Percentiles rank a stretch among this genome's conserved stretches.
Conservation (phyloP, 2,888 invertebrate species). For the Tenthredo notha region DNA sequence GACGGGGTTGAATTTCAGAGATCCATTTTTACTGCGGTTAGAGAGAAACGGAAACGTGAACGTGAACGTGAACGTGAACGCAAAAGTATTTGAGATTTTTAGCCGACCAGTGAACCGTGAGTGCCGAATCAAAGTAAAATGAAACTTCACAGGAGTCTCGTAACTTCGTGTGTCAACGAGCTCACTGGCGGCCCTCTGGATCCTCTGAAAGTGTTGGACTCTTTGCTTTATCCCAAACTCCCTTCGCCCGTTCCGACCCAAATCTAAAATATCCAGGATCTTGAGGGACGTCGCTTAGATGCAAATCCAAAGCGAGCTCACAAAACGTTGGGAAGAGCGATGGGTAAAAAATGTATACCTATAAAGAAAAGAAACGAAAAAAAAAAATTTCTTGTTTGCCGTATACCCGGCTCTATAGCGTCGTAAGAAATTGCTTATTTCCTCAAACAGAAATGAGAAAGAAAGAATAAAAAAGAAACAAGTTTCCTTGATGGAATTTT, state of each 20-base stretch:
- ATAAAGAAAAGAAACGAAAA: not conserved
- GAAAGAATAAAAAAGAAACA: not conserved
- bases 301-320: conserved; percentile 22
- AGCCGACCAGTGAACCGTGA: conserved; percentile 31
- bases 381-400: conserved; percentile 12
- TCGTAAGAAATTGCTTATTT: not conserved
- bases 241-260: not conserved
- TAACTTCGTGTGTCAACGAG: conserved; percentile 39
- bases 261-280: conserved; percentile 33
- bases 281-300: conserved; percentile 33
- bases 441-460: conserved; percentile 7
- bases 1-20: conserved; percentile 8
- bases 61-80: not conserved
- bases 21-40: conserved; percentile 12
- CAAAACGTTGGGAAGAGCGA: conserved; percentile 11
- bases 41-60: conserved; percentile 12
- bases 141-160: conserved; percentile 45
- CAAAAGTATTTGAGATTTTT: conserved; percentile 40
- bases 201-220: conserved; percentile 36
- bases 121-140: conserved; percentile 33
- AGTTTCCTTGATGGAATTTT: conserved; percentile 8
- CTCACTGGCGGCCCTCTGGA: not conserved
- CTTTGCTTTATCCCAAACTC: conserved; percentile 26
- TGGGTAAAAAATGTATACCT: conserved; percentile 14
- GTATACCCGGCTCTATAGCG: not conserved